phyloP scores from a whole-genome alignment of 2,113 vertebrate genomes.

The Gallinago media region DNA sequence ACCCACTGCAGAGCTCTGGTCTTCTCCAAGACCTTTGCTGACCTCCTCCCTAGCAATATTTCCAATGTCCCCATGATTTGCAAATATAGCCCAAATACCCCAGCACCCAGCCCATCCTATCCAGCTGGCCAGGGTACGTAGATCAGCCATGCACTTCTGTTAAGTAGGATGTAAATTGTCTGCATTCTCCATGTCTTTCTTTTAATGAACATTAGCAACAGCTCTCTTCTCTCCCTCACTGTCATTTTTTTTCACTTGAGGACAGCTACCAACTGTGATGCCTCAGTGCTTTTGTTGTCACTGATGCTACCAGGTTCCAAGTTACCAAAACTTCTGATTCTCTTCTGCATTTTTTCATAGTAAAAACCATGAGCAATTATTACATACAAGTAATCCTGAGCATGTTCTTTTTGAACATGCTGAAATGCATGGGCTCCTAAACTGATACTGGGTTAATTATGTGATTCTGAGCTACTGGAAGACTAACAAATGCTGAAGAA shows the following conservation, averaged over 20 bases:
- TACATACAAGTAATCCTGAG: background rate
- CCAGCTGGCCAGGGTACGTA: background rate
- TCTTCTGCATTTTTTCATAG: background rate
- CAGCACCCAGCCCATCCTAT: background rate
- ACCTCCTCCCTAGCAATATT: background rate
- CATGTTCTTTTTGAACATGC: background rate
- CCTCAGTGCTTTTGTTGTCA: background rate
- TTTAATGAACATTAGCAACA: background rate
- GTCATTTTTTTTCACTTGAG: background rate
- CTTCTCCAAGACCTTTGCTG: background rate
- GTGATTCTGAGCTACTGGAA: background rate
- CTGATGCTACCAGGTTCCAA: background rate
- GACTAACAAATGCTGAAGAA: background rate
- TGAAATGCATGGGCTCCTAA: background rate
- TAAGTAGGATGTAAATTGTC: background rate
- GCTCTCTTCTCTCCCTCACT: background rate
- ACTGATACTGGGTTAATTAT: background rate
- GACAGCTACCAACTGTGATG: background rate
- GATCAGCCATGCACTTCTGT: background rate
- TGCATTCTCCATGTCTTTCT: background rate
- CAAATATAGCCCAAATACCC: background rate
- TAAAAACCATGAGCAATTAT: background rate
- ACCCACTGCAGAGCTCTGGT: background rate
- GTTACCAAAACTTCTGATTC: background rate
- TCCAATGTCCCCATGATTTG: background rate